Percentiles rank a stretch among this genome's conserved stretches.
These are phyloP conservation scores for Probosciger aterrimus DNA, from an alignment of 2,113 vertebrate species.

Conservation along the genomic window DNA sequence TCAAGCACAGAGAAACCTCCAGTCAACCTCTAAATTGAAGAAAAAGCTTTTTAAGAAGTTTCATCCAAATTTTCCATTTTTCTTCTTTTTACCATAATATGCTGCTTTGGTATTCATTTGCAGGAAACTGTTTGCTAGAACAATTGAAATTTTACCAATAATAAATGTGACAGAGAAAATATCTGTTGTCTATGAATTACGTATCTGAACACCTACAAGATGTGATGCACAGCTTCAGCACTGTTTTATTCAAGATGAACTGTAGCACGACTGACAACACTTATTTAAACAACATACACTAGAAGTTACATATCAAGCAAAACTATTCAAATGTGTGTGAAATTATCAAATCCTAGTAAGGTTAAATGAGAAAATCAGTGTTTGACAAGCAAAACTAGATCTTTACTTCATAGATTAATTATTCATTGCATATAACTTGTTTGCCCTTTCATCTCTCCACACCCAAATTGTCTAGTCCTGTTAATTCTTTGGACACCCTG, in stretches of 20 bases:
- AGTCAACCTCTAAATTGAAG: not conserved
- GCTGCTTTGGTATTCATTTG: not conserved
- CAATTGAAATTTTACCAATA: not conserved
- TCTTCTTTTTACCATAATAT: not conserved
- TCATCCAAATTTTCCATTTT: not conserved
- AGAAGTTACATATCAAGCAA: not conserved
- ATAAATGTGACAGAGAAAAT: not conserved
- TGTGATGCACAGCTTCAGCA: not conserved
- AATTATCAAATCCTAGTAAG: not conserved
- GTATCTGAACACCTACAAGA: not conserved
- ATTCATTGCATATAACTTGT: not conserved
- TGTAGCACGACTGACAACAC: not conserved
- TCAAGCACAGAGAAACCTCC: not conserved
- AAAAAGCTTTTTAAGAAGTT: not conserved
- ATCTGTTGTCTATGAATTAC: not conserved
- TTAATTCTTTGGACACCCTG: not conserved
- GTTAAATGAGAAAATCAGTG: not conserved
- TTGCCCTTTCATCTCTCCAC: not conserved
- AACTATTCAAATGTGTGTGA: not conserved
- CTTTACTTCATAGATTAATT: not conserved
- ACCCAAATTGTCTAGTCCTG: not conserved
- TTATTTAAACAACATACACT: not conserved
- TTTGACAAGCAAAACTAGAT: not conserved
- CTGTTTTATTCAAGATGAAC: not conserved
- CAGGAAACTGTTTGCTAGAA: not conserved